Percentiles rank a stretch among this genome's conserved stretches.
Conservation (phyloP, 1,140 invertebrate genomes). For the Stegodyphus dumicola region DNA sequence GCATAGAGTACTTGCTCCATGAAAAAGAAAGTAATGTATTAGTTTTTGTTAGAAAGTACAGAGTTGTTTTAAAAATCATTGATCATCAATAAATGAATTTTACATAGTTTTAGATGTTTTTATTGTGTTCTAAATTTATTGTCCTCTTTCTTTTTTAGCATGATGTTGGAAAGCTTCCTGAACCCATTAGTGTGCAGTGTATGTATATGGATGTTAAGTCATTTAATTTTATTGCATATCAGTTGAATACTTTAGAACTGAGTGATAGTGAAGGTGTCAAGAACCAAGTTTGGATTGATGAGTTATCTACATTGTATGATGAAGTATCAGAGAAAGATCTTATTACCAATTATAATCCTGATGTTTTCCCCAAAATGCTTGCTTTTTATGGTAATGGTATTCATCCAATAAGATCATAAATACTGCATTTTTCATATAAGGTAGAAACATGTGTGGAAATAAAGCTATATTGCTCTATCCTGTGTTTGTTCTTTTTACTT, state of each 20-base stretch:
- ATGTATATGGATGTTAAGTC: slow-evolving; percentile 39
- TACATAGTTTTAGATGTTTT: too few species aligned
- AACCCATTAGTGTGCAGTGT: slow-evolving; percentile 56
- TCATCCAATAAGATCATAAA: too few species aligned
- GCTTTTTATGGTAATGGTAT: slow-evolving; percentile 43
- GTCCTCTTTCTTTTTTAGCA: slow-evolving; percentile 5
- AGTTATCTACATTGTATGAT: background rate
- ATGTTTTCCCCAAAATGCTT: slow-evolving; percentile 21
- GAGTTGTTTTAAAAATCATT: too few species aligned
- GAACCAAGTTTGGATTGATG: slow-evolving; percentile 62
- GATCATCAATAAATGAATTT: too few species aligned
- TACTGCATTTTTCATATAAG: too few species aligned
- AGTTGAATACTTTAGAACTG: slow-evolving; percentile 61
- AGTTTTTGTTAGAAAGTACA: too few species aligned
- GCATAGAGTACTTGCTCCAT: too few species aligned
- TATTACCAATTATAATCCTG: slow-evolving; percentile 38
- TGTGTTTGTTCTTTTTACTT: too few species aligned
- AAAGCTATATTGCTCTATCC: too few species aligned
- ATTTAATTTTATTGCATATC: slow-evolving; percentile 50
- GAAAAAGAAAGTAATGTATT: too few species aligned
- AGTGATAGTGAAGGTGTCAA: slow-evolving; percentile 51
- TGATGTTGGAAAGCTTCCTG: slow-evolving; percentile 49
- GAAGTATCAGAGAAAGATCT: slow-evolving; percentile 4
- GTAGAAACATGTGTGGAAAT: too few species aligned
- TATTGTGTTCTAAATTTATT: too few species aligned